Evolutionary conservation across 1,140 invertebrate genomes (phyloP).

Genomic region (Pogonomyrmex barbatus): DNA sequence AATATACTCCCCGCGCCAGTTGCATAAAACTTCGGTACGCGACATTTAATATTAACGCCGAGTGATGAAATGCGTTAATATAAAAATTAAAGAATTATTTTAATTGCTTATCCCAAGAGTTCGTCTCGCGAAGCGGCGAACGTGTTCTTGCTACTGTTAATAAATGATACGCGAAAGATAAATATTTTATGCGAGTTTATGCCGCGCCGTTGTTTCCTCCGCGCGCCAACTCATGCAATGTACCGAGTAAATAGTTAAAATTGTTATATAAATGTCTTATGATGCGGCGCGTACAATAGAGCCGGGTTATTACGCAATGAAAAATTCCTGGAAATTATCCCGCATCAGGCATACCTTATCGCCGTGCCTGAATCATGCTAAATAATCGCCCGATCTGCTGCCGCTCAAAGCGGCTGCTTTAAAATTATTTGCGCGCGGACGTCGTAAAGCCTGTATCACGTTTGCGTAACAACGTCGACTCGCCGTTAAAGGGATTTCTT

Average conservation of each 20-base stretch:
- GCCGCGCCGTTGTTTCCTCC: constrained; percentile 45
- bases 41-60: constrained; percentile 42
- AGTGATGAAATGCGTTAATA: constrained; percentile 56
- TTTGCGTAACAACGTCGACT: constrained; percentile 63
- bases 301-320: constrained; percentile 57
- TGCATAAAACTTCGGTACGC: constrained; percentile 40
- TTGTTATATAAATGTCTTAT: constrained; percentile 64
- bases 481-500: constrained; percentile 66
- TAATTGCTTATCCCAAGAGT: constrained; percentile 46
- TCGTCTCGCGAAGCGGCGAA: background rate
- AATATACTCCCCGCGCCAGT: constrained; percentile 30
- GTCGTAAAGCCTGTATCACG: constrained; percentile 71
- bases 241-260: constrained; percentile 58
- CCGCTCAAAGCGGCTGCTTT: constrained; percentile 40
- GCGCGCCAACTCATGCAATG: constrained; percentile 49
- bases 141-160: constrained; percentile 31
- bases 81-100: constrained; percentile 60
- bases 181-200: constrained; percentile 48
- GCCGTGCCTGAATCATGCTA: constrained; percentile 48
- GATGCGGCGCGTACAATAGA: constrained; percentile 54
- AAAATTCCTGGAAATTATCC: constrained; percentile 56
- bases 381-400: constrained; percentile 49
- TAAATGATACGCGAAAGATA: constrained; percentile 40
- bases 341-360: constrained; percentile 53
- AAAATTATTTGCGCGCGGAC: constrained; percentile 59